Base-by-base conservation (phyloP, 1,140 invertebrate species). In the Drosophila melanica region DNA sequence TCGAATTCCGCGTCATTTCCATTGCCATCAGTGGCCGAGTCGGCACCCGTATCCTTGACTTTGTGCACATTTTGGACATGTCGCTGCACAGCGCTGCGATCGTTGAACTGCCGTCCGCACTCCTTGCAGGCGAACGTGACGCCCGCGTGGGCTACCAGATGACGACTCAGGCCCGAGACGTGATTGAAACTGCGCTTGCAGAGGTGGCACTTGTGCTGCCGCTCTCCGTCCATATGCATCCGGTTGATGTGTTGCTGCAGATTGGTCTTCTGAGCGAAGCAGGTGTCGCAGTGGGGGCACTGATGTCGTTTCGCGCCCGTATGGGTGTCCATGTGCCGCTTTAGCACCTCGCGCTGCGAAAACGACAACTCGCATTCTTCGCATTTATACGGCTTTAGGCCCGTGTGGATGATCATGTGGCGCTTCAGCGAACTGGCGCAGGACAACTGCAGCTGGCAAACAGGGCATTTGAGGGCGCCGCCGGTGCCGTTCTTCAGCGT, bases 321-420 rank as follows among this genome's bases (percentile, higher is more conserved):
- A 82, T 98, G 97, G n/a, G 95, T 96, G 90, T 97, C 95, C 74
- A 96, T 94, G 92, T 98, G 97, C 0, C 97, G 94, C 30, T 95
- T 93, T 12, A 98, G 93, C 73, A 97, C 96, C 90, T 96, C 96
- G 55, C 96, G 95, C 90, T 97, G 95, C 1, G 96, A 94, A 89
- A 97, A 98, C 30, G 94, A 93, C 20, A 95, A 94, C 8, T 93
- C 93, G 90, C 97, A 98, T 33, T 94, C 93, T 7, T 94, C 93
- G 90, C 97, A 97, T 41, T 94, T 93, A 85, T 95, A 96, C 4
- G 96, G 96, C 80, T 96, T 95, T 78, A 96, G 95, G 5, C 96
- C 95, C 79, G 94, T 96, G 92, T 96, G 95, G 50, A 95, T 96
- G 45, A 96, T 93, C 92, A 95, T 95, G 89, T 97, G 97, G 16